phyloP scores from a whole-genome alignment of 2,797 vertebrate genomes.

The Amniataba percoides region DNA sequence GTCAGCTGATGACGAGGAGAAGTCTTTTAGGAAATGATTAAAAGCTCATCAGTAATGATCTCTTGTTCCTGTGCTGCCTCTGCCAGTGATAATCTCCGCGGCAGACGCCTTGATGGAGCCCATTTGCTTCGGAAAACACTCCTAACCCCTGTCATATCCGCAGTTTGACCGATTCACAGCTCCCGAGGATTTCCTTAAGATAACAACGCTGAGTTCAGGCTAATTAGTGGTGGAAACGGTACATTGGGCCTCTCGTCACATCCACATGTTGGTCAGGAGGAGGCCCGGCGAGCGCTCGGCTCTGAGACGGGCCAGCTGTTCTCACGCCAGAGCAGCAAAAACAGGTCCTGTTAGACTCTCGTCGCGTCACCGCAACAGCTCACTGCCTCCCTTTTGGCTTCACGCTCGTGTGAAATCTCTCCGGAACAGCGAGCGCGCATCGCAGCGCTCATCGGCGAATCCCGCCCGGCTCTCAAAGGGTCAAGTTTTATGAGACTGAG shows the following conservation, averaged over 20 bases:
- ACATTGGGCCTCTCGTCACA: constrained; percentile 62
- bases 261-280: constrained; percentile 70
- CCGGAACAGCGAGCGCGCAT: constrained; percentile 50
- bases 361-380: constrained; percentile 51
- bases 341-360: constrained; percentile 22
- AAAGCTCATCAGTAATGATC: constrained; percentile 41
- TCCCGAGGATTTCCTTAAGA: constrained; percentile 72
- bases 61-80: neutral
- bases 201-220: constrained; percentile 61
- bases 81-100: constrained; percentile 46
- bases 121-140: constrained; percentile 54
- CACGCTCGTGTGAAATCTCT: constrained; percentile 71
- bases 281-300: constrained; percentile 23
- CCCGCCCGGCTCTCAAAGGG: constrained; percentile 22
- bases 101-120: constrained; percentile 48
- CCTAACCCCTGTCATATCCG: constrained; percentile 52
- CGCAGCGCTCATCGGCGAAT: constrained; percentile 43
- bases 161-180: constrained; percentile 48
- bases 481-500: constrained; percentile 28
- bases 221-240: constrained; percentile 73
- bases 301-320: constrained; percentile 68
- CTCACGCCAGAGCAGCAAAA: constrained; percentile 49
- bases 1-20: constrained; percentile 21
- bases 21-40: constrained; percentile 39
- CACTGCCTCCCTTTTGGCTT: constrained; percentile 52